These are phyloP conservation scores for Saturnia pavonia DNA, from an alignment of 2,888 invertebrate species.

Conservation along the genomic window DNA sequence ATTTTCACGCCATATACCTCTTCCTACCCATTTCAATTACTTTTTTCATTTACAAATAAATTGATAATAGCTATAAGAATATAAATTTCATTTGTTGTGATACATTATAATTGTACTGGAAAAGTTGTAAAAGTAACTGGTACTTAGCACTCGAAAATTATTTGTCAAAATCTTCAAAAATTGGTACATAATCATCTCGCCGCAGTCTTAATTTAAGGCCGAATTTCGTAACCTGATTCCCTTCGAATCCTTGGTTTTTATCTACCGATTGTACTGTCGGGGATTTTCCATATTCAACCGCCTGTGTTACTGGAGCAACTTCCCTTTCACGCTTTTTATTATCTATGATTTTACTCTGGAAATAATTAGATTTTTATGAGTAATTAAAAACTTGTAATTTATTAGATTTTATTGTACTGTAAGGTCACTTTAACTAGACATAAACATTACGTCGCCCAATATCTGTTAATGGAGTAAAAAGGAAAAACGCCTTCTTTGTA, in stretches of 20 bases:
- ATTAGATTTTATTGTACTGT: no score
- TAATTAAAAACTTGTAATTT: conserved; percentile 14
- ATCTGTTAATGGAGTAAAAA: no score
- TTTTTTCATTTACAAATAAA: no score
- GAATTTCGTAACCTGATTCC: conserved; percentile 61
- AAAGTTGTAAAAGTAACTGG: no score
- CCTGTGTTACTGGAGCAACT: conserved; percentile 49
- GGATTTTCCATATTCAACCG: conserved; percentile 51
- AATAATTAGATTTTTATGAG: conserved; percentile 53
- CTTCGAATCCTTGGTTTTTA: conserved; percentile 52
- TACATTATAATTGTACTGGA: background rate
- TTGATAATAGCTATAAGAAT: background rate
- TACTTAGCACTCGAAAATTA: conserved; percentile 25
- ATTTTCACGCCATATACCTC: no score
- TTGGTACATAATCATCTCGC: conserved; percentile 66
- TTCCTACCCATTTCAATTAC: no score
- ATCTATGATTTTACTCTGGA: conserved; percentile 37
- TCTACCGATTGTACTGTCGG: conserved; percentile 50
- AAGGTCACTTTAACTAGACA: no score
- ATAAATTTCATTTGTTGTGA: background rate
- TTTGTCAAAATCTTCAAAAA: conserved; percentile 68
- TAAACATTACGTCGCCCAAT: no score
- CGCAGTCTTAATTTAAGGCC: conserved; percentile 66
- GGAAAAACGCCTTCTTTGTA: no score
- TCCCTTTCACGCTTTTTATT: conserved; percentile 46